Evolutionary conservation across 1,140 invertebrate species (phyloP).

Genomic region (Scaptomyza pallida): DNA sequence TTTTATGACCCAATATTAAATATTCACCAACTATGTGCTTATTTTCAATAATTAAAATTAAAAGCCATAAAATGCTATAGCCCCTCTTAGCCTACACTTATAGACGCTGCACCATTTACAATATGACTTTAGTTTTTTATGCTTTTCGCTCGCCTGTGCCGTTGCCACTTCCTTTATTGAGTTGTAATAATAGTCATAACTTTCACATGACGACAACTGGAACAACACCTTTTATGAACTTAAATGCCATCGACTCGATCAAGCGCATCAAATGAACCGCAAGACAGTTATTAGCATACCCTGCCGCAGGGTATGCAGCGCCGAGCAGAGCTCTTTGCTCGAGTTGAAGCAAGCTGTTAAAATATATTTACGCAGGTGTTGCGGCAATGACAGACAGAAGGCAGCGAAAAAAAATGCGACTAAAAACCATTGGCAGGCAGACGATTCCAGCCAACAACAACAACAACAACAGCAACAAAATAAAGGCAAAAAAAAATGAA

Average conservation of each 20-base stretch:
- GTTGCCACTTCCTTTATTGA: not conserved
- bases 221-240: not conserved
- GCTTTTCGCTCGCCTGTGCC: too few relatives aligned
- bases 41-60: too few relatives aligned
- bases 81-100: too few relatives aligned
- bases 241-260: not conserved
- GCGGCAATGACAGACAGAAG: conserved; percentile 44
- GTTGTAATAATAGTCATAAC: not conserved
- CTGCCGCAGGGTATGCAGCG: not conserved
- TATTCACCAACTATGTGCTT: too few relatives aligned
- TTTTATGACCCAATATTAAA: too few relatives aligned
- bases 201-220: not conserved
- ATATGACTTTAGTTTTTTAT: too few relatives aligned
- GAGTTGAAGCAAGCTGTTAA: conserved; percentile 62
- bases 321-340: conserved; percentile 32
- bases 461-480: not conserved
- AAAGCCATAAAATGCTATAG: too few relatives aligned
- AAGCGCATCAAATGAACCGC: not conserved
- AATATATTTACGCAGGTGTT: conserved; percentile 81
- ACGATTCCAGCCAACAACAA: conserved; percentile 17
- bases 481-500: conserved; percentile 38
- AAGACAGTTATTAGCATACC: not conserved
- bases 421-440: not conserved
- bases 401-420: not conserved
- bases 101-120: too few relatives aligned